These are phyloP conservation scores for Hoplias malabaricus DNA, from an alignment of 2,113 vertebrate species.

Conservation along the genomic window DNA sequence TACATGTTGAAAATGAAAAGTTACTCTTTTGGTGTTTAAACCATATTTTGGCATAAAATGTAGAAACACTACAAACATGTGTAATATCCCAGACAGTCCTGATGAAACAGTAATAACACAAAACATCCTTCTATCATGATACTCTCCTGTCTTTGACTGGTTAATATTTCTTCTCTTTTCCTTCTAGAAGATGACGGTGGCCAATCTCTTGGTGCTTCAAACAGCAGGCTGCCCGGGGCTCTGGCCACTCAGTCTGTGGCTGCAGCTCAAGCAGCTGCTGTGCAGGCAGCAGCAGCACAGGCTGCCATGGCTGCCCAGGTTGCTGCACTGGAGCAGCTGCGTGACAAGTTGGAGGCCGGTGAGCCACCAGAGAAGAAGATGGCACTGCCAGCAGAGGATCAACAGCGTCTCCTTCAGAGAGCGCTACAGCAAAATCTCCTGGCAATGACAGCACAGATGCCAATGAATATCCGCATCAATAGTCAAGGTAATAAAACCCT, in stretches of 20 bases:
- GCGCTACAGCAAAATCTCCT: slow-evolving; percentile 94
- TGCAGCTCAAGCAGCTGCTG: slow-evolving; percentile 79
- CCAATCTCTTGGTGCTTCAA: slow-evolving; percentile 68
- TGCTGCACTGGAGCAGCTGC: slow-evolving; percentile 88
- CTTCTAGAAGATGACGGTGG: slow-evolving; percentile 83
- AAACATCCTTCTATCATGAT: no score
- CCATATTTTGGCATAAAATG: no score
- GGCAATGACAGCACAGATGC: slow-evolving; percentile 92
- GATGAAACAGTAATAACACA: no score
- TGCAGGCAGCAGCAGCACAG: slow-evolving; percentile 80
- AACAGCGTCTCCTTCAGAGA: slow-evolving; percentile 90
- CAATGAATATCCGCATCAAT: slow-evolving; percentile 98
- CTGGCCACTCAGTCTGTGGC: slow-evolving; percentile 82
- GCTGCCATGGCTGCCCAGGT: slow-evolving; percentile 85
- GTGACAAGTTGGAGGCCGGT: slow-evolving; percentile 91
- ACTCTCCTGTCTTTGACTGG: no score
- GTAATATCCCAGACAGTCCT: no score
- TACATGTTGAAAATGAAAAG: no score
- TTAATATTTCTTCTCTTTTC: not conserved
- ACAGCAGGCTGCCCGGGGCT: slow-evolving; percentile 77
- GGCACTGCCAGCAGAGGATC: slow-evolving; percentile 85
- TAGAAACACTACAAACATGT: no score
- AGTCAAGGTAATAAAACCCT: slow-evolving; percentile 80
- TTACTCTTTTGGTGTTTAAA: no score
- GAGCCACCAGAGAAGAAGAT: slow-evolving; percentile 96